These are phyloP conservation scores for Axinella damicornis DNA, from an alignment of 37 sponge, comb jelly and placozoan genomes.

Conservation along the genomic window DNA sequence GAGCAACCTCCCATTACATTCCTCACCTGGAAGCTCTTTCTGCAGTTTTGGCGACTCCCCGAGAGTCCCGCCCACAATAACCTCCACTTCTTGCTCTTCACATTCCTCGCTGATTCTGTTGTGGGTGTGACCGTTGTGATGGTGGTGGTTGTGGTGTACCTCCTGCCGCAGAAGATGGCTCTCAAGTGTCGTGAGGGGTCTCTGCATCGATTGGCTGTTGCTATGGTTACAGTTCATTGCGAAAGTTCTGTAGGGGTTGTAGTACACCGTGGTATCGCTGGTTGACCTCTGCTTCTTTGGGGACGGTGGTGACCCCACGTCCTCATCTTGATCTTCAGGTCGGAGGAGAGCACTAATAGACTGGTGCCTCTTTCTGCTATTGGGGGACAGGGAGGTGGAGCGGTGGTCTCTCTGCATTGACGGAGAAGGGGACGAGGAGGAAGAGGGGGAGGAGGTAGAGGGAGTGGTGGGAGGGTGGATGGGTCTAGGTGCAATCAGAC, in stretches of 20 bases:
- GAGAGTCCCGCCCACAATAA: conserved; percentile 1
- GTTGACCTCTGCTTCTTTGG: conserved; percentile 29
- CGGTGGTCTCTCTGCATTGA: neutral
- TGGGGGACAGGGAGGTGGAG: neutral
- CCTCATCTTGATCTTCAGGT: neutral
- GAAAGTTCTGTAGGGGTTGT: neutral
- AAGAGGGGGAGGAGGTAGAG: neutral
- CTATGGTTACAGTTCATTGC: neutral
- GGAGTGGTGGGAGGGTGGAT: neutral
- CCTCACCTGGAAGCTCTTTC: neutral
- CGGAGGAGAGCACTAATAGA: conserved; percentile 20
- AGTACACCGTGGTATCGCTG: conserved; percentile 21
- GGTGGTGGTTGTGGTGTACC: neutral
- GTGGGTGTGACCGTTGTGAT: neutral
- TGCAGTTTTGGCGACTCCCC: neutral
- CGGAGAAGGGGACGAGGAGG: neutral
- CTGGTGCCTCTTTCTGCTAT: conserved; percentile 20
- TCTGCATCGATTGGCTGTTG: neutral
- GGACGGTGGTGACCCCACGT: conserved; percentile 18
- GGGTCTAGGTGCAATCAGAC: neutral
- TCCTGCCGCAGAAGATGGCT: conserved; percentile 8
- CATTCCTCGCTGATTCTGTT: too few species aligned
- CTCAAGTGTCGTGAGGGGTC: neutral
- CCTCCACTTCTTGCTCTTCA: neutral
- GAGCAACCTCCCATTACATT: too few species aligned